A percentile compares a stretch with the other conserved stretches of the same genome.
These are phyloP conservation scores for Leptinotarsa peninsularis DNA, from an alignment of 2,888 invertebrate genomes.

Conservation along the genomic window DNA sequence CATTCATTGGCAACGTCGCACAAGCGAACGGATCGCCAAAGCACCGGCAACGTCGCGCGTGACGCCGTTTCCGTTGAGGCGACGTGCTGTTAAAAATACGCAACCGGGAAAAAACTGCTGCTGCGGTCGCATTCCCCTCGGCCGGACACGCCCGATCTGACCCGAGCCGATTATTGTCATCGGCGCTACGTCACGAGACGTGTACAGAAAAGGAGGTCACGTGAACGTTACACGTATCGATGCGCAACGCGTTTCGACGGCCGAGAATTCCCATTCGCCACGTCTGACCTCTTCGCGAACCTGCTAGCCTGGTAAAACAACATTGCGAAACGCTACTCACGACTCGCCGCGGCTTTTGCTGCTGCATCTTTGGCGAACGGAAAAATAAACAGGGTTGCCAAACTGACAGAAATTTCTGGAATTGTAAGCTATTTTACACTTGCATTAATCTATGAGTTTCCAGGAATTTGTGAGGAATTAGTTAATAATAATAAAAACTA, in stretches of 20 bases:
- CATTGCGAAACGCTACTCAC: constrained; percentile 1
- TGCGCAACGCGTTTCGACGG: background rate
- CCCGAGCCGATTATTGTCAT: constrained; percentile 36
- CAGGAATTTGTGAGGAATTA: too few relatives aligned
- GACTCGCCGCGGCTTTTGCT: background rate
- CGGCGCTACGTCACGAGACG: constrained; percentile 54
- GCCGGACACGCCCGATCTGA: constrained; percentile 43
- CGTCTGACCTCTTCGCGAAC: constrained; percentile 25
- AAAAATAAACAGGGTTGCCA: background rate
- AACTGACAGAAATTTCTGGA: too few relatives aligned
- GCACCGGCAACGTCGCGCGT: constrained; percentile 42
- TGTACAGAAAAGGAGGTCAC: constrained; percentile 52
- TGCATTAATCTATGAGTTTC: too few relatives aligned
- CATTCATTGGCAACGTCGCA: constrained; percentile 38
- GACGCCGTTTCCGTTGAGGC: constrained; percentile 51
- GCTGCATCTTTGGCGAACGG: constrained; percentile 7
- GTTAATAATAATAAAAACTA: too few relatives aligned
- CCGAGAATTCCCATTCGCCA: constrained; percentile 19
- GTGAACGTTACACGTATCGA: constrained; percentile 47
- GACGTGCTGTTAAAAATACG: constrained; percentile 45
- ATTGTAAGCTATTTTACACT: too few relatives aligned
- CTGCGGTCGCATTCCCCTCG: constrained; percentile 52
- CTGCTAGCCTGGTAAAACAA: constrained; percentile 28
- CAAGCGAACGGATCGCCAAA: constrained; percentile 41
- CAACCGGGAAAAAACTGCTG: constrained; percentile 49